Evolutionary conservation across 2,888 invertebrate species (phyloP).

Genomic region (Xestia ashworthii): DNA sequence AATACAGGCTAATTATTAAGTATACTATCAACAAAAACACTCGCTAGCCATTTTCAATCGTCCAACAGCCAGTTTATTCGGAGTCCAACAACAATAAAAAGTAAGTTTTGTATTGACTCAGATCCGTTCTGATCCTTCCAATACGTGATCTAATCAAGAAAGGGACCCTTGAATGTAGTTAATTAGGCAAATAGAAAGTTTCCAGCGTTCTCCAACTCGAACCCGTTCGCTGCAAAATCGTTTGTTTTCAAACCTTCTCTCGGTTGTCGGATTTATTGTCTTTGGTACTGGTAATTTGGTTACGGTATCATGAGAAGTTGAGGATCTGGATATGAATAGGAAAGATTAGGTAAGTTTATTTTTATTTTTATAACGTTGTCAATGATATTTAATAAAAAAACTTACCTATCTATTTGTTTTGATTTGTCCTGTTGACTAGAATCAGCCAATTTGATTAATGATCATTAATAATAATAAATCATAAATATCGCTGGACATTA

Average conservation of each 20-base stretch:
- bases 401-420: too few relatives aligned
- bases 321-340: neutral
- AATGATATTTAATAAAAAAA: too few relatives aligned
- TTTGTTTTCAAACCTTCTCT: conserved; percentile 76
- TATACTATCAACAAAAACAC: conserved; percentile 19
- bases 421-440: too few relatives aligned
- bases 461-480: too few relatives aligned
- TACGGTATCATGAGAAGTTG: conserved; percentile 4
- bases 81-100: conserved; percentile 82
- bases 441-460: too few relatives aligned
- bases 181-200: conserved; percentile 87
- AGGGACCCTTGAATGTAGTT: conserved; percentile 85
- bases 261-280: conserved; percentile 59
- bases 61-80: conserved; percentile 74
- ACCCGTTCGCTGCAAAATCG: conserved; percentile 73
- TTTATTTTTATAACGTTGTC: neutral
- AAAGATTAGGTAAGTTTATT: neutral
- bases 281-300: conserved; percentile 33
- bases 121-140: conserved; percentile 83
- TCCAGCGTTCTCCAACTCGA: conserved; percentile 68
- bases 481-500: too few relatives aligned
- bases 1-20: neutral
- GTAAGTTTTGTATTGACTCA: conserved; percentile 82
- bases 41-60: conserved; percentile 59
- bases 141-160: conserved; percentile 87